Conservation (phyloP, 1,140 invertebrate species). For the Zaprionus nigranus region DNA sequence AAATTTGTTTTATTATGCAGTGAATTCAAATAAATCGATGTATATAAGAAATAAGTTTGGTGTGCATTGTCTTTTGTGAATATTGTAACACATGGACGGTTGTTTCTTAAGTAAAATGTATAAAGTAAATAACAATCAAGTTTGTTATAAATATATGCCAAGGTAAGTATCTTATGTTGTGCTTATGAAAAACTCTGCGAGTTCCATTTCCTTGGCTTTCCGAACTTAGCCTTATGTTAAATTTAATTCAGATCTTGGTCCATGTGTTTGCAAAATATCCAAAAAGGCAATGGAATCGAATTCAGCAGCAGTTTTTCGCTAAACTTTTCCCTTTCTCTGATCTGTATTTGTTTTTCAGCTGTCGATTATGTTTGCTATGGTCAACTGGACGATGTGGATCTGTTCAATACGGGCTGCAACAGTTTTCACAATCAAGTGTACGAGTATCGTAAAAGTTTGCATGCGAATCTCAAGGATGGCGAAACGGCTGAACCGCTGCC, state of each 20-base stretch:
- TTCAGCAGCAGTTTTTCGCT: slow-evolving; percentile 72
- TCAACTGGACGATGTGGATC: slow-evolving; percentile 78
- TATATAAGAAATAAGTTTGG: neutral
- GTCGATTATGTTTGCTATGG: slow-evolving; percentile 81
- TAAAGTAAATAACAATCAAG: neutral
- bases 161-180: slow-evolving; percentile 62
- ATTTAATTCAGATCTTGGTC: slow-evolving; percentile 63
- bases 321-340: slow-evolving; percentile 27
- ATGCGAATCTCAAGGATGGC: slow-evolving; percentile 75
- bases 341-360: slow-evolving; percentile 58
- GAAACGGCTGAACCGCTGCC: slow-evolving; percentile 64
- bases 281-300: slow-evolving; percentile 83
- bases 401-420: slow-evolving; percentile 73
- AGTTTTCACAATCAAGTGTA: slow-evolving; percentile 81
- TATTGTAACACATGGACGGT: slow-evolving; percentile 79
- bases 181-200: slow-evolving; percentile 69
- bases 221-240: slow-evolving; percentile 16
- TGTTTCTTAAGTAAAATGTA: slow-evolving; percentile 25
- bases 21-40: neutral
- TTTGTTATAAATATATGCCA: slow-evolving; percentile 9
- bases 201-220: slow-evolving; percentile 83
- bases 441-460: slow-evolving; percentile 77
- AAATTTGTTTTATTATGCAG: neutral
- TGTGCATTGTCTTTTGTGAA: slow-evolving; percentile 67
- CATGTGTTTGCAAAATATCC: slow-evolving; percentile 80